Evolutionary conservation across 2,888 invertebrate genomes (phyloP).

Genomic region (Coecobrya sp.): DNA sequence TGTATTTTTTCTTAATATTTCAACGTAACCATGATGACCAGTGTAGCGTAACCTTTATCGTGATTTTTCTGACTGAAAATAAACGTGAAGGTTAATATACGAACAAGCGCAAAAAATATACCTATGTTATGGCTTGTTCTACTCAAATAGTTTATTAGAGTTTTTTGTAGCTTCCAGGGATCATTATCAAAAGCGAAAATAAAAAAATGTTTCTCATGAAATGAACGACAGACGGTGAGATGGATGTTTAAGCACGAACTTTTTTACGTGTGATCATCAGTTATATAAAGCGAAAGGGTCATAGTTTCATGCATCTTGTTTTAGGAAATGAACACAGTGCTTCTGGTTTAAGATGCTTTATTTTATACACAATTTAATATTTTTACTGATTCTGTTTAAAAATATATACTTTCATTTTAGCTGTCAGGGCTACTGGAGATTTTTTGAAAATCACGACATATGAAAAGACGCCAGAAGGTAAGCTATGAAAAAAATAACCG

Average conservation of each 20-base stretch:
- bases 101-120: neutral
- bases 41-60: neutral
- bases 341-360: no score
- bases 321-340: no score
- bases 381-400: neutral
- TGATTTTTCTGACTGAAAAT: neutral
- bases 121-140: neutral
- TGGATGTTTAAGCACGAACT: conserved; percentile 1
- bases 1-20: no score
- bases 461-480: conserved; percentile 44
- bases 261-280: neutral
- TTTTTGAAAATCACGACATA: conserved; percentile 23
- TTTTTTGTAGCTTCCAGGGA: neutral
- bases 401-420: neutral
- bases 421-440: neutral
- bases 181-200: neutral
- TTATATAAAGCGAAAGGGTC: neutral
- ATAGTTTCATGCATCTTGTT: neutral
- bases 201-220: neutral
- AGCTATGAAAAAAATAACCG: neutral
- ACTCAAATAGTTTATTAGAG: neutral
- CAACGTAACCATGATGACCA: neutral
- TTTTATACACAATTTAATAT: neutral
- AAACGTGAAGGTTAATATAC: conserved; percentile 13
- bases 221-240: conserved; percentile 57